These are phyloP conservation scores for Acanthopagrus latus DNA, from an alignment of 2,797 vertebrate genomes.

Conservation along the genomic window DNA sequence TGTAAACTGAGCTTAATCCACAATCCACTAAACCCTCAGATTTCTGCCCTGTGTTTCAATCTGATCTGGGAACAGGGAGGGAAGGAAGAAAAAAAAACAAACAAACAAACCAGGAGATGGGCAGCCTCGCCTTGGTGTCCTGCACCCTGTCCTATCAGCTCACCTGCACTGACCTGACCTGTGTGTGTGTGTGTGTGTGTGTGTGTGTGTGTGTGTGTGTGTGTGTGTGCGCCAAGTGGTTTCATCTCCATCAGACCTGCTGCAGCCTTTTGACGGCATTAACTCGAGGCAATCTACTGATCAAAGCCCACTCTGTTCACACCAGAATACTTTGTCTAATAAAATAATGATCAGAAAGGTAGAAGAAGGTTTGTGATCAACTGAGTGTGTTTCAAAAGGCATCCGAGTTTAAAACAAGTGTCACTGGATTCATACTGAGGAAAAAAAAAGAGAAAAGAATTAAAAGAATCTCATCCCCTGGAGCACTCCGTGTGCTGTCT, in stretches of 20 bases:
- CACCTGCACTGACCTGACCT: constrained; percentile 36
- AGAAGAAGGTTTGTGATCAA: constrained; percentile 13
- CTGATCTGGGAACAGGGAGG: constrained; percentile 57
- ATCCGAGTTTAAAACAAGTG: constrained; percentile 17
- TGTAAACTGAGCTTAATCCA: constrained; percentile 76
- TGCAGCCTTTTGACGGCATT: constrained; percentile 56
- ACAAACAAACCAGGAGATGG: background rate
- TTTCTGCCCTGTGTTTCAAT: constrained; percentile 77
- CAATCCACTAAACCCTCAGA: constrained; percentile 81
- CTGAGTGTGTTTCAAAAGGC: constrained; percentile 4
- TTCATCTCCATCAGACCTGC: constrained; percentile 58
- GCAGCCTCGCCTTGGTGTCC: constrained; percentile 53
- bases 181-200: background rate
- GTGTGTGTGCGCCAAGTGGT: constrained; percentile 30
- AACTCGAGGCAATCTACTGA: constrained; percentile 45
- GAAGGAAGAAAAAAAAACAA: constrained; percentile 12
- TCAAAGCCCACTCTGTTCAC: constrained; percentile 48
- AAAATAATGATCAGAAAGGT: constrained; percentile 49
- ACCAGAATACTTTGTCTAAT: constrained; percentile 26
- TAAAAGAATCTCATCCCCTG: constrained; percentile 18
- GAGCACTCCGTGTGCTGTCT: constrained; percentile 46
- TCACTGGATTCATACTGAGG: constrained; percentile 51
- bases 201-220: background rate
- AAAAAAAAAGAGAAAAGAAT: constrained; percentile 27
- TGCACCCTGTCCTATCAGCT: constrained; percentile 49